Evolutionary conservation across 2,113 vertebrate species (phyloP), one percentile per base, ranked within the genome.

Genomic region (Bagarius yarrelli): DNA sequence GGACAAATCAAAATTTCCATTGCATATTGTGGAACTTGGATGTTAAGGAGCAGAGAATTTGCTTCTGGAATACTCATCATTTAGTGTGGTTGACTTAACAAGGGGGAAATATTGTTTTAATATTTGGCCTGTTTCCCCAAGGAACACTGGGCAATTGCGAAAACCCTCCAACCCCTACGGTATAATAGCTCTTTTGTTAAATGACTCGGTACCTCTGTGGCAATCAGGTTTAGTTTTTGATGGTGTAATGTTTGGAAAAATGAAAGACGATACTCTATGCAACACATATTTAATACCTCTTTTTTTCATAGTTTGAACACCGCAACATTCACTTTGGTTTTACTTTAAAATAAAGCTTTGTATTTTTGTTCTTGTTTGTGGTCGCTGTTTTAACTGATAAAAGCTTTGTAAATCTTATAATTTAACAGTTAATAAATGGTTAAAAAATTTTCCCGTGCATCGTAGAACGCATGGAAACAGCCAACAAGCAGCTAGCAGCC

Each of bases 401-500:
- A 55, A 55, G 9, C 16, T 52, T 71, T 27, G 44, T 27, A 50
- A 71, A 71, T 55, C 44, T 47, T n/a, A 11, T 47, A 47, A 47
- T n/a, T n/a, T n/a, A 47, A 47, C 44, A 47, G 4, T 11, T 11
- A 47, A n/a, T n/a, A n/a, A n/a, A n/a, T n/a, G n/a, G n/a, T n/a
- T 47, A 47, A 40, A 40, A 47, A 47, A 4, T 1, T 47, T 47
- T 85, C 27, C 57, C n/a, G n/a, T n/a, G n/a, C 74, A 81, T 88
- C 88, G 79, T 89, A 99, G 98, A 99, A 27, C 96, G 97, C 6
- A 96, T 99, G 94, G 98, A 99, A 83, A 96, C 96, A 0, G 96
- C 96, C 76, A 99, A 98, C 88, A 99, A 98, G 89, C 98, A 99
- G 85, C 95, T 99, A 0, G 94, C 96, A 0, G 94, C 95, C 80